A percentile compares a stretch with the other conserved stretches of the same genome.
Conservation (phyloP, 1,140 invertebrate genomes). For the Eumeta japonica region DNA sequence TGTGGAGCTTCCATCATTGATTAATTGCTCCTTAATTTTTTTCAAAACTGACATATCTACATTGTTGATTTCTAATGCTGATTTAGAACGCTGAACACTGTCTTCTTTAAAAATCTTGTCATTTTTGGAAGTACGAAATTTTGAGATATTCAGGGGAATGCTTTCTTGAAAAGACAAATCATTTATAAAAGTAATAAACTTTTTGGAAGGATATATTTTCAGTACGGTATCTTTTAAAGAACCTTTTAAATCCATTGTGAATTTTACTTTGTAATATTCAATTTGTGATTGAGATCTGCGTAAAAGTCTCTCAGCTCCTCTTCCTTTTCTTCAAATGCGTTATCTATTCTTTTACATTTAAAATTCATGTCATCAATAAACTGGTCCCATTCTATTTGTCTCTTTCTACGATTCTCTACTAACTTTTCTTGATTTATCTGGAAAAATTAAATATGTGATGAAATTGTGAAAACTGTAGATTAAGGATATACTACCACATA, state of each 20-base stretch:
- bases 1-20: constrained; percentile 1
- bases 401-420: constrained; percentile 57
- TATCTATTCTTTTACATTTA: constrained; percentile 69
- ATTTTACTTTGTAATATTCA: constrained; percentile 61
- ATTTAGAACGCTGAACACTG: too few species aligned
- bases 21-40: neutral
- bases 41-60: constrained; percentile 5
- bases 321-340: constrained; percentile 75
- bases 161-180: constrained; percentile 27
- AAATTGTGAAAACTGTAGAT: too few species aligned
- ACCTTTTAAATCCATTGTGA: constrained; percentile 56
- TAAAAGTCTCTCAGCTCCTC: constrained; percentile 75
- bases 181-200: constrained; percentile 54
- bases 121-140: too few species aligned
- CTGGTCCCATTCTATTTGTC: constrained; percentile 68
- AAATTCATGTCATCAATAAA: constrained; percentile 73
- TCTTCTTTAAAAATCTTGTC: too few species aligned
- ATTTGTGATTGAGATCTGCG: constrained; percentile 70
- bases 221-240: constrained; percentile 59
- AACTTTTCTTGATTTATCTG: constrained; percentile 51
- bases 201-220: constrained; percentile 59
- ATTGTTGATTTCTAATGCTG: too few species aligned
- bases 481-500: too few species aligned
- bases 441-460: constrained; percentile 62
- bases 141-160: constrained; percentile 38